A percentile compares a stretch with the other conserved stretches of the same genome.
These are phyloP conservation scores for Penaeus chinensis DNA, from an alignment of 1,140 invertebrate species.

Conservation along the genomic window DNA sequence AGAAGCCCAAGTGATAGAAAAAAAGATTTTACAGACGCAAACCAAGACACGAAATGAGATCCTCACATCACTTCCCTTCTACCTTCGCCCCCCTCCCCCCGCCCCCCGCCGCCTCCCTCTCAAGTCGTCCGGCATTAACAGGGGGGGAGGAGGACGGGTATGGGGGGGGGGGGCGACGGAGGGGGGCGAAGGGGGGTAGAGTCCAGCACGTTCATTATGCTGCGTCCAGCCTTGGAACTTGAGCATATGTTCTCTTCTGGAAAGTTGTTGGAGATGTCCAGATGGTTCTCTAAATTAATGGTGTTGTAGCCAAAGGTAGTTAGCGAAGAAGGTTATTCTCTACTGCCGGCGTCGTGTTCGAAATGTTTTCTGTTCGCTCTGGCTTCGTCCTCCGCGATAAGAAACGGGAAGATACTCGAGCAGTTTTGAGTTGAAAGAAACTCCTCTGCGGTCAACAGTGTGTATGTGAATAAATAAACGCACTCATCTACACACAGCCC, in stretches of 20 bases:
- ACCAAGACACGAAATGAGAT: too few species aligned
- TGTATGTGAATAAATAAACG: not conserved
- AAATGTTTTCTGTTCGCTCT: too few species aligned
- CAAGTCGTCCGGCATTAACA: conserved; percentile 46
- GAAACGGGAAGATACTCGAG: too few species aligned
- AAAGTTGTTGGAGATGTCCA: conserved; percentile 60
- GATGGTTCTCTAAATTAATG: conserved; percentile 60
- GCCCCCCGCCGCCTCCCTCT: not conserved
- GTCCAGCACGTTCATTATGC: conserved; percentile 53
- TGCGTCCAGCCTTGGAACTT: conserved; percentile 58
- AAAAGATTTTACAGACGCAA: not conserved
- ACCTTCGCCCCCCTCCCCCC: not conserved
- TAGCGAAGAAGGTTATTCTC: conserved; percentile 41
- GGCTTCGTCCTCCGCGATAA: too few species aligned
- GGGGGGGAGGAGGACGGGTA: not conserved
- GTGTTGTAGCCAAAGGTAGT: conserved; percentile 52
- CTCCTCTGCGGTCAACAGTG: too few species aligned
- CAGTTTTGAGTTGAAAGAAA: too few species aligned
- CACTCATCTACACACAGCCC: not conserved
- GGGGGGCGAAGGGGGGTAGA: conserved; percentile 1
- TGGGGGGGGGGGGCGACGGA: not conserved
- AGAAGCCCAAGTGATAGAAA: conserved; percentile 23
- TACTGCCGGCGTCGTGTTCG: conserved; percentile 31
- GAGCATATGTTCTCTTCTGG: conserved; percentile 58
- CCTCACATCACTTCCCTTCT: conserved; percentile 9